Evolutionary conservation across 2,888 invertebrate genomes (phyloP).

Genomic region (Sicus ferrugineus): DNA sequence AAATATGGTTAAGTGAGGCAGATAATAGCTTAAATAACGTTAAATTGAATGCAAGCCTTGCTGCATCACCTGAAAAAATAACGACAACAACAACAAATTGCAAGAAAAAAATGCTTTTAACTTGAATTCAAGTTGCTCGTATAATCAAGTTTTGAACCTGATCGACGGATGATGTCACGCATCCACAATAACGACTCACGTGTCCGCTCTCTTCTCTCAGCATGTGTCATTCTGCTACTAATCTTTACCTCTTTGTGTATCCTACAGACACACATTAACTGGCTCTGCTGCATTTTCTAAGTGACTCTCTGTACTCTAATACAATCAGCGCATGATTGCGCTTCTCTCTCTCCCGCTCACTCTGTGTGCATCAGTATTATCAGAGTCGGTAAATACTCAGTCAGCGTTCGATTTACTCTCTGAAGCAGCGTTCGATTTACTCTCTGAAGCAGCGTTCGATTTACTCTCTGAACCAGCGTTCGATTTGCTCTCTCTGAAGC

Average conservation of each 20-base stretch:
- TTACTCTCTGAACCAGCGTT: no score
- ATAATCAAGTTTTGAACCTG: neutral
- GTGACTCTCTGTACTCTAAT: neutral
- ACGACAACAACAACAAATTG: neutral
- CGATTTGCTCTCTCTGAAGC: no score
- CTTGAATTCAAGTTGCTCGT: no score
- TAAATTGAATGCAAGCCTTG: neutral
- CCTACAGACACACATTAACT: neutral
- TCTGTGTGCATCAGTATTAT: no score
- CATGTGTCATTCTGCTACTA: neutral
- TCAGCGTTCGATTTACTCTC: neutral
- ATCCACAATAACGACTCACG: neutral
- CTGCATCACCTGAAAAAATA: conserved; percentile 10
- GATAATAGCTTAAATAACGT: neutral
- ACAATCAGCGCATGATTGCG: no score
- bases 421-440: neutral
- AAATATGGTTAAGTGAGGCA: neutral
- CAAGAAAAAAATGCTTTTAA: neutral
- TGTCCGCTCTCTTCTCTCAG: neutral
- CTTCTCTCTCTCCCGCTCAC: no score
- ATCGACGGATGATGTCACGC: conserved; percentile 9
- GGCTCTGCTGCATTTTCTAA: neutral
- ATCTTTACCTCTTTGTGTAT: neutral
- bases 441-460: no score
- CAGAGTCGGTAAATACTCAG: neutral